phyloP scores from a whole-genome alignment of 2,797 vertebrate genomes.

The Ara ararauna region DNA sequence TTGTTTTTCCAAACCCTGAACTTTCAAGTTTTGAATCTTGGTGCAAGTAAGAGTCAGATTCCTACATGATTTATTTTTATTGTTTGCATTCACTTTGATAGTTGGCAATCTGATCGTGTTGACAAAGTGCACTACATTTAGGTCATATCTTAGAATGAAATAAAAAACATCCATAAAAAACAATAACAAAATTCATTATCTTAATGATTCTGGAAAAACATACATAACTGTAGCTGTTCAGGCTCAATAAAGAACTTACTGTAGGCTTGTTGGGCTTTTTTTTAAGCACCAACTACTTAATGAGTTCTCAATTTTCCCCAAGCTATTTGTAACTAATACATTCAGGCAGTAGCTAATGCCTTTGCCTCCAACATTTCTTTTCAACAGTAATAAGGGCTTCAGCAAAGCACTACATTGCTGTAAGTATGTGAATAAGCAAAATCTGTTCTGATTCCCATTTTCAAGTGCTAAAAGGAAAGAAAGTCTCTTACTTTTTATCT shows the following conservation, averaged over 20 bases:
- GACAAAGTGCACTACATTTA: not conserved
- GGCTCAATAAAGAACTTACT: not conserved
- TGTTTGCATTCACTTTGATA: not conserved
- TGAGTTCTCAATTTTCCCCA: not conserved
- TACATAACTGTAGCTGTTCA: not conserved
- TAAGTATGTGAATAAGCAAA: not conserved
- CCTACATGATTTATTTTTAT: not conserved
- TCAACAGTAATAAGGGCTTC: not conserved
- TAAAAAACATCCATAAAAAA: not conserved
- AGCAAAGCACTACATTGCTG: not conserved
- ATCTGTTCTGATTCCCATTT: not conserved
- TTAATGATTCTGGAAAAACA: not conserved
- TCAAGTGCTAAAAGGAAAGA: not conserved
- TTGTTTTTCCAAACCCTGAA: not conserved
- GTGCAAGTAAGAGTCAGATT: not conserved
- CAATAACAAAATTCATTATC: not conserved
- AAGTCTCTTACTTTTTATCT: not conserved
- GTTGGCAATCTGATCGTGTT: not conserved
- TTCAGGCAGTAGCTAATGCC: not conserved
- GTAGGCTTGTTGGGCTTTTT: not conserved
- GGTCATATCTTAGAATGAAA: not conserved
- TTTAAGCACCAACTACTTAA: not conserved
- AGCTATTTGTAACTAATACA: not conserved
- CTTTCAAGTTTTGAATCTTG: not conserved
- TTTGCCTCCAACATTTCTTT: not conserved